Percentiles rank a stretch among this genome's conserved stretches.
Conservation (phyloP, 2,888 invertebrate genomes). For the Keiferia lycopersicella region DNA sequence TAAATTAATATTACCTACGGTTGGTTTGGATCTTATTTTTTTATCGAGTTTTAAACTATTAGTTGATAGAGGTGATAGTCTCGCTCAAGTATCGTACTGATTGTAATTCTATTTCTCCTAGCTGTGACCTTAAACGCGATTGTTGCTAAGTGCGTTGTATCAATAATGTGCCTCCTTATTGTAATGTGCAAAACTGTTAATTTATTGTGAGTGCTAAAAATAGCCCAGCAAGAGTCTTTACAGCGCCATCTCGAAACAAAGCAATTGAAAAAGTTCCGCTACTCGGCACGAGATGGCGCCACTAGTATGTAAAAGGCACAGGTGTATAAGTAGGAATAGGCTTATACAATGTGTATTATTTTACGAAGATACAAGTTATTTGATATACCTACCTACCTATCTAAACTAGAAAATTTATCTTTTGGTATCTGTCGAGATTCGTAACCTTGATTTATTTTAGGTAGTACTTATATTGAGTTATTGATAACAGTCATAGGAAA, state of each 20-base stretch:
- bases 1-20: too few relatives aligned
- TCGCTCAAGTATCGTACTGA: background rate
- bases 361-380: too few relatives aligned
- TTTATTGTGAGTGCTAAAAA: background rate
- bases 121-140: background rate
- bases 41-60: too few relatives aligned
- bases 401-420: too few relatives aligned
- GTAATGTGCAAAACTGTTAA: slow-evolving; percentile 4
- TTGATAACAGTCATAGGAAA: background rate
- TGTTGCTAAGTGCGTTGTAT: slow-evolving; percentile 10
- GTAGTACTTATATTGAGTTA: background rate
- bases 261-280: slow-evolving; percentile 41
- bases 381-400: too few relatives aligned
- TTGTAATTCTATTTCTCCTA: background rate
- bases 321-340: too few relatives aligned
- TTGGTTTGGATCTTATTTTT: too few relatives aligned
- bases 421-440: background rate
- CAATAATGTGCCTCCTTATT: slow-evolving; percentile 4
- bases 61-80: too few relatives aligned
- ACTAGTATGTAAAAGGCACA: background rate
- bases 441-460: background rate
- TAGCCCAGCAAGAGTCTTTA: background rate
- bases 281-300: slow-evolving; percentile 58
- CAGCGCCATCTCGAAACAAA: slow-evolving; percentile 4
- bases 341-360: too few relatives aligned